Evolutionary conservation across 2,113 vertebrate species (phyloP), one percentile per base, ranked within the genome.

Genomic region (Rhinolophus ferrumequinum): DNA sequence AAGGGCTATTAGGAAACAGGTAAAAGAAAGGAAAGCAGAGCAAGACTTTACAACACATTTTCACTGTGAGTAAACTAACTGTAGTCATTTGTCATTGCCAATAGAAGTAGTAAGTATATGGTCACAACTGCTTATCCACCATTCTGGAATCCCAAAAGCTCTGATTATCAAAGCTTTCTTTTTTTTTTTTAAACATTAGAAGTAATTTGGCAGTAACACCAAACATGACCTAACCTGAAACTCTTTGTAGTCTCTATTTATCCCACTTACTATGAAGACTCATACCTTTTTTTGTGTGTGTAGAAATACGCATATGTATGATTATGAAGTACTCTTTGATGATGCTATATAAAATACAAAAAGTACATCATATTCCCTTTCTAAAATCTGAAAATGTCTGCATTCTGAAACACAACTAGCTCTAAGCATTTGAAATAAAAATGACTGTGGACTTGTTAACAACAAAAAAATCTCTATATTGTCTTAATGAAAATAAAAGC

Each of bases 131-230:
- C 18, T 84, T n/a, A 70, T 24, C 13, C 44, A 73, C 35, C 67
- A 62, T 41, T 75, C 28, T 69, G 19, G 26, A 41, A 85, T 54
- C 18, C 67, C 70, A 52, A 91, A 81, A 70, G 24, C n/a, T 73
- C 50, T 50, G 22, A 80, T 52, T 50, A 89, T 3, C 5, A 89
- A 54, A 88, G 22, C 26, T 30, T 15, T 54, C 16, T 15, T 54
- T 54, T 54, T 54, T 54, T 4, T 54, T 54, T 54, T 50, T 50
- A 86, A 91, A 54, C 52, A 28, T 26, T 24, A 62, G 16, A 97
- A 95, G 92, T 80, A 58, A 95, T 58, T n/a, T 80, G 64, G 56
- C 69, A 94, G 44, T 54, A 90, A 95, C 35, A 94, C 0, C 54
- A 89, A 91, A 62, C 60, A 21, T 52, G 50, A 91, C n/a, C 35